Percentiles rank a stretch among this genome's conserved stretches.
phyloP scores from a whole-genome alignment of 1,140 invertebrate species.

The Calosoma granatense region DNA sequence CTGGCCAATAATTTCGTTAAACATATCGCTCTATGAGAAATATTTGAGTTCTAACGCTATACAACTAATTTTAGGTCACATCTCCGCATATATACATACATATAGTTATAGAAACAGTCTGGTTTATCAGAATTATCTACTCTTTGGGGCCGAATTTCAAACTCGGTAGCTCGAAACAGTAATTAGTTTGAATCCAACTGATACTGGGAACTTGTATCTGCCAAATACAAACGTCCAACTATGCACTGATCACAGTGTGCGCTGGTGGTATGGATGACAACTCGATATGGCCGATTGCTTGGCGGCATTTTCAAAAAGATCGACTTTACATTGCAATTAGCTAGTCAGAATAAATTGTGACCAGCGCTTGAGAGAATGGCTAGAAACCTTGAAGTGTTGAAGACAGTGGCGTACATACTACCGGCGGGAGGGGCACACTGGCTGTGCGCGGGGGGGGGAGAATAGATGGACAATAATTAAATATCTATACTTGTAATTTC shows the following conservation, averaged over 20 bases:
- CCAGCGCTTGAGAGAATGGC: background rate
- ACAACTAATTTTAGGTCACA: too few relatives aligned
- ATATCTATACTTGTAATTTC: background rate
- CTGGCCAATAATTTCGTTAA: too few relatives aligned
- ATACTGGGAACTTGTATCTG: background rate
- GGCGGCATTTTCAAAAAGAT: slow-evolving; percentile 7
- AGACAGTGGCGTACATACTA: background rate
- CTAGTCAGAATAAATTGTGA: slow-evolving; percentile 9
- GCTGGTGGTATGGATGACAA: background rate
- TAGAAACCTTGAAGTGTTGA: background rate
- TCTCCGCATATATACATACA: too few relatives aligned
- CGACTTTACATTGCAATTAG: slow-evolving; percentile 6
- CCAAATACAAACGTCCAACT: background rate
- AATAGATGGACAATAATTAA: background rate
- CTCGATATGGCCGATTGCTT: background rate
- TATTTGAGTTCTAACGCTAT: too few relatives aligned
- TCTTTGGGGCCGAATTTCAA: too few relatives aligned
- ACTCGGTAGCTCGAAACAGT: slow-evolving; percentile 1
- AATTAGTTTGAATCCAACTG: slow-evolving; percentile 5
- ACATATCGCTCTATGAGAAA: too few relatives aligned
- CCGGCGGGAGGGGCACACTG: too few relatives aligned
- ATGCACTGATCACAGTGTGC: background rate
- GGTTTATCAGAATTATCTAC: too few relatives aligned
- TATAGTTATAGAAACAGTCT: too few relatives aligned
- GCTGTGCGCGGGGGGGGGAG: too few relatives aligned